A percentile compares a stretch with the other conserved stretches of the same genome.
Evolutionary conservation across 2,113 vertebrate species (phyloP).

Genomic region (Chaenogobius annularis): DNA sequence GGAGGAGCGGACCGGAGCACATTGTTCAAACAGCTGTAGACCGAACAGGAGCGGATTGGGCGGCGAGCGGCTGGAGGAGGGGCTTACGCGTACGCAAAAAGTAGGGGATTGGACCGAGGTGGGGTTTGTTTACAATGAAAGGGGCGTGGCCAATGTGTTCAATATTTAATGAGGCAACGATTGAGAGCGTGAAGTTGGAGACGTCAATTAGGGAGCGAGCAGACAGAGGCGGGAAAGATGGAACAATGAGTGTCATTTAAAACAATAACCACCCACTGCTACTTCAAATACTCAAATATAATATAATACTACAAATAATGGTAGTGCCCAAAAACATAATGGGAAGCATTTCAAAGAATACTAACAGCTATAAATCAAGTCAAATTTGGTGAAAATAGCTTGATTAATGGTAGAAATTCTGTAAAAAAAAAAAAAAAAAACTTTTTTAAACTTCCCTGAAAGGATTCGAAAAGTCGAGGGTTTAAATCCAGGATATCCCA

Average conservation of each 20-base stretch:
- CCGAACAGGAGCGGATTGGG: not conserved
- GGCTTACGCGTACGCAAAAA: not conserved
- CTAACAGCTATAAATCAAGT: not conserved
- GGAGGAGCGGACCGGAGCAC: not conserved
- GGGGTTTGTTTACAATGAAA: conserved; percentile 7
- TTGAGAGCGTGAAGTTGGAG: conserved; percentile 1
- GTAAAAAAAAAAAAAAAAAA: no score
- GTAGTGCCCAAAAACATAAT: not conserved
- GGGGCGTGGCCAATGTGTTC: not conserved
- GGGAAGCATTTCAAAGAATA: not conserved
- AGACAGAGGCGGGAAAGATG: not conserved
- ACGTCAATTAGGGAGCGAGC: not conserved
- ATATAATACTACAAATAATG: not conserved
- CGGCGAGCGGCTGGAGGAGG: not conserved
- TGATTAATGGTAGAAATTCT: not conserved
- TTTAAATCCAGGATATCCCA: not conserved
- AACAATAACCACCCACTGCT: not conserved
- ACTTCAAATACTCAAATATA: not conserved
- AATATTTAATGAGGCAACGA: conserved; percentile 3
- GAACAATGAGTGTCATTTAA: not conserved
- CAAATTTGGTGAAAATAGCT: not conserved
- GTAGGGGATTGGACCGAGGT: not conserved
- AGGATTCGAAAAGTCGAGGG: no score
- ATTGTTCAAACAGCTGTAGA: conserved; percentile 10
- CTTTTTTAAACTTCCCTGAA: no score